These are phyloP conservation scores for Dexiosoma caninum DNA, from an alignment of 2,888 invertebrate species.

Conservation along the genomic window DNA sequence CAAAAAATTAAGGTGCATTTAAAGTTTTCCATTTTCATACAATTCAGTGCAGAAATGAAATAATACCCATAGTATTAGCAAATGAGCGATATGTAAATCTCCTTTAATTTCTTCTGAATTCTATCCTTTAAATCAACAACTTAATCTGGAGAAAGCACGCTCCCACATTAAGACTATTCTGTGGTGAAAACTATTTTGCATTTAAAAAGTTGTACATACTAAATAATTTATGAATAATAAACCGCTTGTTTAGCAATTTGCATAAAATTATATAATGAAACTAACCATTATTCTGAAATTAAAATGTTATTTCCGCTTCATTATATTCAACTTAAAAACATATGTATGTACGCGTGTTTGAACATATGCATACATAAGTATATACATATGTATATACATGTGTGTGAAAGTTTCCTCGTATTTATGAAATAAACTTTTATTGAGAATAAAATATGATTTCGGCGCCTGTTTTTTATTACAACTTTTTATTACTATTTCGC, in stretches of 20 bases:
- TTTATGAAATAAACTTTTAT: conserved; percentile 9
- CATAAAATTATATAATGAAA: neutral
- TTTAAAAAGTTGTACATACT: neutral
- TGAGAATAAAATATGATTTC: conserved; percentile 44
- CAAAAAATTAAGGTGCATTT: too few species aligned
- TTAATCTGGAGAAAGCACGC: too few species aligned
- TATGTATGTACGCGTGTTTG: too few species aligned
- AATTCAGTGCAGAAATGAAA: too few species aligned
- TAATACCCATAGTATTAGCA: too few species aligned
- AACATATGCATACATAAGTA: too few species aligned
- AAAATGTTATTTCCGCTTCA: neutral
- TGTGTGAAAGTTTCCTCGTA: neutral
- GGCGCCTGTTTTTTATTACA: neutral
- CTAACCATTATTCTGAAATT: neutral
- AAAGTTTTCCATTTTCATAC: too few species aligned
- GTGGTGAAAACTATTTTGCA: neutral
- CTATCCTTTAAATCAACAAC: too few species aligned
- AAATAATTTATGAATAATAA: neutral
- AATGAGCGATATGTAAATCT: too few species aligned
- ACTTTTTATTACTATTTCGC: neutral
- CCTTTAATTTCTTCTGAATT: too few species aligned
- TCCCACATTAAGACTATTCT: neutral
- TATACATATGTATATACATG: too few species aligned
- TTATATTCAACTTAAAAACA: neutral
- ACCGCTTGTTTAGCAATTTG: neutral